Percentiles rank a stretch among this genome's conserved stretches.
phyloP scores from a whole-genome alignment of 2,113 vertebrate species.

The Silurus glanis region DNA sequence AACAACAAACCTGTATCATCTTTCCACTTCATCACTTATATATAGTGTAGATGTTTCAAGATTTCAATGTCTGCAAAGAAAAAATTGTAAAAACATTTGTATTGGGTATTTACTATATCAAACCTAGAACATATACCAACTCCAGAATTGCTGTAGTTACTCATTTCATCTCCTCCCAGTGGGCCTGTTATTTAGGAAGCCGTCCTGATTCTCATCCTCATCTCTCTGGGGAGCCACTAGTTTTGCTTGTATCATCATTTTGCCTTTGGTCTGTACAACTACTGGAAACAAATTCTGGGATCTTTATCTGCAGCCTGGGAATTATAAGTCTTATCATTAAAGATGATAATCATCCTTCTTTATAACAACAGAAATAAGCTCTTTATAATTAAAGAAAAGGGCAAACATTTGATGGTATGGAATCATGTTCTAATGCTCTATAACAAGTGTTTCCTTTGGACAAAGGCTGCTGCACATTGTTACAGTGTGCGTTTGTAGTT shows the following conservation, averaged over 20 bases:
- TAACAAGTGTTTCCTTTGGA: neutral
- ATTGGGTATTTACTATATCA: neutral
- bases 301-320: neutral
- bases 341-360: neutral
- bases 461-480: neutral
- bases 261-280: neutral
- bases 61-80: neutral
- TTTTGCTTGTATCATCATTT: constrained; percentile 14
- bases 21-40: neutral
- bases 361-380: neutral
- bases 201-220: neutral
- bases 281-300: neutral
- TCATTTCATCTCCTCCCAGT: constrained; percentile 11
- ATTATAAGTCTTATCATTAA: neutral
- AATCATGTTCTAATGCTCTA: neutral
- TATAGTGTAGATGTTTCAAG: neutral
- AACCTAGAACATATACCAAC: no score
- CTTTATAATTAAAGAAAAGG: neutral
- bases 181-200: neutral
- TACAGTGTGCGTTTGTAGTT: neutral
- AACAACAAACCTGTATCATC: neutral
- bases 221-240: neutral
- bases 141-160: constrained; percentile 17
- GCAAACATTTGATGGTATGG: neutral
- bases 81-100: neutral